Percentiles rank a stretch among this genome's conserved stretches.
phyloP scores from a whole-genome alignment of 2,888 invertebrate species.

The Amiota minor region DNA sequence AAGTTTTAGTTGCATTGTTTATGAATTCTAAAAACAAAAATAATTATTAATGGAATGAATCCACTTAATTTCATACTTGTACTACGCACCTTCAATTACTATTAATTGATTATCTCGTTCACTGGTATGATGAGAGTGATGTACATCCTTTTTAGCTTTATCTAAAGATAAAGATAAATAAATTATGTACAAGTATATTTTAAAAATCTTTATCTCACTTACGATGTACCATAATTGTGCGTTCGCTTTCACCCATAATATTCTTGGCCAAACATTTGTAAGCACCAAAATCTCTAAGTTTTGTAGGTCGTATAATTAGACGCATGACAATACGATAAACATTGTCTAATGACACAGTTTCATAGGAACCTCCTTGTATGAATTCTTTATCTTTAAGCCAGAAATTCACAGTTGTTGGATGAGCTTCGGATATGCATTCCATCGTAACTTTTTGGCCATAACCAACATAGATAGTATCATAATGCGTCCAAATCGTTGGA shows the following conservation, averaged over 20 bases:
- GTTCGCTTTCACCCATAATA: constrained; percentile 79
- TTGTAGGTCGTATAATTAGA: constrained; percentile 80
- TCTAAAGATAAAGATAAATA: constrained; percentile 47
- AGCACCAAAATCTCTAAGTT: constrained; percentile 81
- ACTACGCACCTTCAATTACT: constrained; percentile 65
- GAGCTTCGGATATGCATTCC: constrained; percentile 71
- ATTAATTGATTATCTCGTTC: constrained; percentile 65
- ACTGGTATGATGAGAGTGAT: constrained; percentile 65
- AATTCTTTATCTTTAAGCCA: constrained; percentile 72
- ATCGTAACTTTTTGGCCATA: constrained; percentile 69
- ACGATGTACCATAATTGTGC: constrained; percentile 67
- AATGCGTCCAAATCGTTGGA: constrained; percentile 70
- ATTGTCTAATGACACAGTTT: constrained; percentile 79
- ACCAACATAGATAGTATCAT: constrained; percentile 69
- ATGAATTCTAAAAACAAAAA: constrained; percentile 55
- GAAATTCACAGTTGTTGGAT: constrained; percentile 71
- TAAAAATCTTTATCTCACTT: constrained; percentile 42
- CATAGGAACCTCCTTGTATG: constrained; percentile 71
- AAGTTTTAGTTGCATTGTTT: constrained; percentile 40
- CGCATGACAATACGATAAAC: constrained; percentile 85
- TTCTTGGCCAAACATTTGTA: constrained; percentile 89
- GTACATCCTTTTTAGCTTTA: constrained; percentile 67
- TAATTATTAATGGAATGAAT: neutral
- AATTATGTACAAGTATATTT: neutral
- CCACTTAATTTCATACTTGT: neutral